Percentiles rank a stretch among this genome's conserved stretches.
phyloP scores from a whole-genome alignment of 2,797 vertebrate genomes.

The Erpetoichthys calabaricus region DNA sequence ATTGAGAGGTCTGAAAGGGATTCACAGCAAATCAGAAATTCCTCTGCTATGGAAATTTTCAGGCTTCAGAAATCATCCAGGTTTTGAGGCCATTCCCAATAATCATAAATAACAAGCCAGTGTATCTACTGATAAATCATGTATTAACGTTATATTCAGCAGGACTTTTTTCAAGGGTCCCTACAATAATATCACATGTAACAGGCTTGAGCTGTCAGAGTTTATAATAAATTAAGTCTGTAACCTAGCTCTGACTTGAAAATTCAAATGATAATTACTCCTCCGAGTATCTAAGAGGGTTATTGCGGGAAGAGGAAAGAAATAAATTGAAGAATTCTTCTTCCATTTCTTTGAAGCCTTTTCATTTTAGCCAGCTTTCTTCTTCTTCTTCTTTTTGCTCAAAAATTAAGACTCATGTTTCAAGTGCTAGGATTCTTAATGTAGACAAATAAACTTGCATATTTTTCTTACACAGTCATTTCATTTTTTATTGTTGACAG shows the following conservation, averaged over 20 bases:
- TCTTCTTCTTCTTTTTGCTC: slow-evolving; percentile 7
- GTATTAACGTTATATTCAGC: slow-evolving; percentile 43
- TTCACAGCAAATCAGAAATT: slow-evolving; percentile 59
- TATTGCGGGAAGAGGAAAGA: slow-evolving; percentile 37
- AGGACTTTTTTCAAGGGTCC: slow-evolving; percentile 39
- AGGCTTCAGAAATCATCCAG: slow-evolving; percentile 41
- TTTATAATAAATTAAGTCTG: slow-evolving; percentile 61
- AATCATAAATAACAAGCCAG: slow-evolving; percentile 66
- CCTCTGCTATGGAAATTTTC: slow-evolving; percentile 58
- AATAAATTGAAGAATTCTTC: slow-evolving; percentile 61
- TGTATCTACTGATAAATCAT: slow-evolving; percentile 59
- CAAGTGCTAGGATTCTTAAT: too few species aligned
- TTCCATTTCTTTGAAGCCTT: slow-evolving; percentile 49
- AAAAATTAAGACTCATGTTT: too few species aligned
- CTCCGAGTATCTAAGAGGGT: slow-evolving; percentile 53
- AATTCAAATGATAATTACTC: slow-evolving; percentile 72
- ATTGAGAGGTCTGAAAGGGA: slow-evolving; percentile 63
- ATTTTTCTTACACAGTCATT: too few species aligned
- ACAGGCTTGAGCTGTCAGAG: slow-evolving; percentile 49
- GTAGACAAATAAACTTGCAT: too few species aligned
- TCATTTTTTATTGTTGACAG: too few species aligned
- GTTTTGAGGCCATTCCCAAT: slow-evolving; percentile 45
- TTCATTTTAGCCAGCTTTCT: slow-evolving; percentile 38
- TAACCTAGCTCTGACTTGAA: slow-evolving; percentile 55
- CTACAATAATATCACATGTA: slow-evolving; percentile 53